Evolutionary conservation across 2,888 invertebrate genomes (phyloP), one percentile per base, ranked within the genome.

Genomic region (Eurytoma adleriae): DNA sequence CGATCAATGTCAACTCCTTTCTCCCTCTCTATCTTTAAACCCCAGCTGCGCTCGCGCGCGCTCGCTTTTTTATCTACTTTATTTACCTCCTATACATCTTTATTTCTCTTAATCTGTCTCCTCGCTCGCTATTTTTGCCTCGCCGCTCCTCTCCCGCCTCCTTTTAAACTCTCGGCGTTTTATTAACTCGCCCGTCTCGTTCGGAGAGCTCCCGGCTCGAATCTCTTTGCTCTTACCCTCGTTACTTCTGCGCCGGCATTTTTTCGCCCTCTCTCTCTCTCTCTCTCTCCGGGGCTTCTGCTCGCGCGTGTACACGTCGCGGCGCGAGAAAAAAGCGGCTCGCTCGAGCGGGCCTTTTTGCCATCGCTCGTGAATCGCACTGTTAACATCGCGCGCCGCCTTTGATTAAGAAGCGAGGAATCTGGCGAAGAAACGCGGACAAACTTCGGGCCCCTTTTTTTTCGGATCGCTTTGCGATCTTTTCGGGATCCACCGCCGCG

Each of bases 341-440:
- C 70, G 61, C 30, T 24, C 52, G 66, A 48, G 18, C 62, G 54
- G 4, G 24, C 56, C 56, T 84, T 83, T 84, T 84, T 83, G 83
- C 82, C 70, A 66, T 54, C 83, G 66, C 69, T 73, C 82, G 84
- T 84, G 83, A 84, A 85, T 84, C 82, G 83, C 81, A 66, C 82
- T 82, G 84, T 71, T 83, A 83, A 84, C 83, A 84, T 83, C 80
- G 84, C 84, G 84, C 78, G 84, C 84, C 82, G 83, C 84, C 85
- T 83, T 83, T 85, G 84, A 80, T 82, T 84, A 85, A 85, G 82
- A 82, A 84, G 83, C 83, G 77, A 81, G 78, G 84, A 84, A 85
- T 85, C 84, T 83, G 84, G 85, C 82, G 83, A 83, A 84, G 85
- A 85, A 84, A 83, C 81, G 80, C 69, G 79, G 78, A 84, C 85